Evolutionary conservation across 2,888 invertebrate species (phyloP).

Genomic region (Galerucella nymphaeae): DNA sequence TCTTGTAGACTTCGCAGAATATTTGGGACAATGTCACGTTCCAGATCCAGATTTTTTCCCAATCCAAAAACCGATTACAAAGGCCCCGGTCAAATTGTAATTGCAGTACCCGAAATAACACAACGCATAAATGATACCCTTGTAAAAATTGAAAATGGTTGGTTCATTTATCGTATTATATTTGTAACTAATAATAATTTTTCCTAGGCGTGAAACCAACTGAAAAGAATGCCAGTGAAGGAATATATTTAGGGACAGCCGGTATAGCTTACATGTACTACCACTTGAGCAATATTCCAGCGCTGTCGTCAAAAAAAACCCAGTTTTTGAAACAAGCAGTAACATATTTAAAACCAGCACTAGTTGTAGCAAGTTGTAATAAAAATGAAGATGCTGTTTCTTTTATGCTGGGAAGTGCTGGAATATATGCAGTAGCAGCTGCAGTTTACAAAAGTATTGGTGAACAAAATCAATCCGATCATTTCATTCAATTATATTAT

Average conservation of each 20-base stretch:
- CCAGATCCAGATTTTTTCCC: conserved; percentile 47
- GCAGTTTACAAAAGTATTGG: conserved; percentile 70
- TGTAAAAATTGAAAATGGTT: conserved; percentile 53
- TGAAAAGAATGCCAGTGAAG: conserved; percentile 67
- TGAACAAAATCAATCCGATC: conserved; percentile 59
- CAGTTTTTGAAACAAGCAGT: conserved; percentile 70
- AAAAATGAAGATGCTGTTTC: conserved; percentile 71
- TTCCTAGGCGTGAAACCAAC: conserved; percentile 55
- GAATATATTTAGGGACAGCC: conserved; percentile 76
- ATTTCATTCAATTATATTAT: conserved; percentile 63
- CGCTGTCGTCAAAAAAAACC: conserved; percentile 64
- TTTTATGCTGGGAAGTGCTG: conserved; percentile 84
- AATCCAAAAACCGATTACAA: conserved; percentile 51
- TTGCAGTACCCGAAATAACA: conserved; percentile 44
- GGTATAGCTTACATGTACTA: conserved; percentile 84
- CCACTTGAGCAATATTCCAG: conserved; percentile 71
- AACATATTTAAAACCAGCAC: conserved; percentile 73
- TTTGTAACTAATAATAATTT: neutral
- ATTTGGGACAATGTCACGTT: conserved; percentile 34
- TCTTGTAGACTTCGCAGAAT: conserved; percentile 30
- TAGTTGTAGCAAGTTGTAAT: conserved; percentile 67
- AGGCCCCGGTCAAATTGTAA: conserved; percentile 31
- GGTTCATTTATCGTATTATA: neutral
- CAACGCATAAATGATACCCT: conserved; percentile 46
- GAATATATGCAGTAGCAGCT: conserved; percentile 79